A percentile compares a stretch with the other conserved stretches of the same genome.
These are phyloP conservation scores for Dioctria linearis DNA, from an alignment of 2,888 invertebrate genomes.

Conservation along the genomic window DNA sequence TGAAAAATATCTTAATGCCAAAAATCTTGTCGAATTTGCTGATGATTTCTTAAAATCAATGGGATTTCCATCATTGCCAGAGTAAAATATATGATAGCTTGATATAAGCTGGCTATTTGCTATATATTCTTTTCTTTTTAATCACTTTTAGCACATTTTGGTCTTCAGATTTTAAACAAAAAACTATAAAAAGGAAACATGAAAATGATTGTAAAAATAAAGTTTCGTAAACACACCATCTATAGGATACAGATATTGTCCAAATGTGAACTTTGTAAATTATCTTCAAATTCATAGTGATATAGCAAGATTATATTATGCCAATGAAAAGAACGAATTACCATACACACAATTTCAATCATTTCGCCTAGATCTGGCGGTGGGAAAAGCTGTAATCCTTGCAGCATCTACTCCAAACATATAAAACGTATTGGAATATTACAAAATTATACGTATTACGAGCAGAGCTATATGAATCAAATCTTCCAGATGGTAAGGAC, in stretches of 20 bases:
- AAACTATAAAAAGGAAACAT: slow-evolving; percentile 63
- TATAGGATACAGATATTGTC: slow-evolving; percentile 67
- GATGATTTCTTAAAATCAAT: slow-evolving; percentile 67
- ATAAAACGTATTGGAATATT: slow-evolving; percentile 78
- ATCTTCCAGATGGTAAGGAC: slow-evolving; percentile 69
- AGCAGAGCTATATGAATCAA: slow-evolving; percentile 73
- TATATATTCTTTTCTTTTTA: too few species aligned
- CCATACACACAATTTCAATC: slow-evolving; percentile 66
- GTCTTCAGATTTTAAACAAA: slow-evolving; percentile 56
- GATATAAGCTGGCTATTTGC: too few species aligned
- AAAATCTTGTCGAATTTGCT: slow-evolving; percentile 64
- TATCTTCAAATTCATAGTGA: slow-evolving; percentile 62
- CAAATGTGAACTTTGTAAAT: slow-evolving; percentile 67
- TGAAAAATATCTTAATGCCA: slow-evolving; percentile 62
- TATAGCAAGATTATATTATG: slow-evolving; percentile 63
- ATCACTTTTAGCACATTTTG: slow-evolving; percentile 61
- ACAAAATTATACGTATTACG: slow-evolving; percentile 76
- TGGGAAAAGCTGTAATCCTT: slow-evolving; percentile 67
- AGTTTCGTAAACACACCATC: slow-evolving; percentile 67
- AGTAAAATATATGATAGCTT: neutral
- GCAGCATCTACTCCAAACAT: slow-evolving; percentile 81
- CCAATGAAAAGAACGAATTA: slow-evolving; percentile 64
- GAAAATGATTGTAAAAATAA: slow-evolving; percentile 65
- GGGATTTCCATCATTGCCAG: slow-evolving; percentile 59
- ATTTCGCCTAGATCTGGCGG: slow-evolving; percentile 66